A percentile compares a stretch with the other conserved stretches of the same genome.
These are phyloP conservation scores for Elysia chlorotica DNA, from an alignment of 1,140 invertebrate genomes.

Conservation along the genomic window DNA sequence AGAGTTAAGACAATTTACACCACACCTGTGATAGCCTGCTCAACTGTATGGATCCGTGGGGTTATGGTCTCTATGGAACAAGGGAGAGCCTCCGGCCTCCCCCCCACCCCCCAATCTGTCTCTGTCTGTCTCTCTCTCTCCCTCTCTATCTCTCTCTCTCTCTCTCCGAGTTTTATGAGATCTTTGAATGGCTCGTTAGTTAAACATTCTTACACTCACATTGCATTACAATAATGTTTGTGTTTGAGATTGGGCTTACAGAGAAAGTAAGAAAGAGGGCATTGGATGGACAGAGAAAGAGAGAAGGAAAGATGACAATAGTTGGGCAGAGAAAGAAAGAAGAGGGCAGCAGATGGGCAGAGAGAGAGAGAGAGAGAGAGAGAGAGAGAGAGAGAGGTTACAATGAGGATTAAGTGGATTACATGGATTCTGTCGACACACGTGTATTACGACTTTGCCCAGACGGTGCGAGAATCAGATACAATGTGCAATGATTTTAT, in stretches of 20 bases:
- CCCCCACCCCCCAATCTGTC: neutral
- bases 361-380: conserved; percentile 1
- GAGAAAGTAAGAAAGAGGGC: conserved; percentile 34
- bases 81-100: no score
- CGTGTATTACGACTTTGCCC: no score
- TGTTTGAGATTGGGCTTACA: no score
- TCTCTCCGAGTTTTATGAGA: conserved; percentile 3
- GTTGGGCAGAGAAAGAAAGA: neutral
- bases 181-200: conserved; percentile 9
- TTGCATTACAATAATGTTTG: conserved; percentile 18
- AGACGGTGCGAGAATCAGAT: no score
- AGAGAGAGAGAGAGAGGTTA: neutral
- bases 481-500: no score
- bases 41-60: no score
- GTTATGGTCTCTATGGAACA: no score
- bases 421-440: no score
- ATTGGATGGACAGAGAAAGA: neutral
- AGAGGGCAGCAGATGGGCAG: conserved; percentile 7
- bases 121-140: neutral
- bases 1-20: no score
- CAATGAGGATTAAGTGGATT: no score
- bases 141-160: conserved; percentile 3
- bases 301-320: neutral
- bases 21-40: no score
- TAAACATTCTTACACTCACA: neutral